Base-by-base conservation (phyloP, 2,113 vertebrate genomes). In the Anhinga anhinga region DNA sequence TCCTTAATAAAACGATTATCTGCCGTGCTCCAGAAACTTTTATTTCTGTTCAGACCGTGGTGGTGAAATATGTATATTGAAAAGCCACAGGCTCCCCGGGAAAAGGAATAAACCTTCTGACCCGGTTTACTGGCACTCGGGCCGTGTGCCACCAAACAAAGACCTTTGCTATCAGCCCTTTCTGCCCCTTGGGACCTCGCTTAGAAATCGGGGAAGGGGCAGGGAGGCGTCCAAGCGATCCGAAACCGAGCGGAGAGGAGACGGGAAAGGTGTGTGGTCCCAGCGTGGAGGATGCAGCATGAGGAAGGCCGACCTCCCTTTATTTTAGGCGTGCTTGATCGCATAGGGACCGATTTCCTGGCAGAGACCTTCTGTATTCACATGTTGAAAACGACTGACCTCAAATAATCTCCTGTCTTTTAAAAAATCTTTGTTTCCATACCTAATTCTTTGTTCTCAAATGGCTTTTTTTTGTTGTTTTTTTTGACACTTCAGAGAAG, bases 191-290 rank as follows among this genome's bases (percentile, higher is more conserved):
- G 32, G 16, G 25, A 6, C 26, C 45, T 22, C 2, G 0, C 27
- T 18, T 5, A 3, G 53, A 5, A 36, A 2, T 2, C 3, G 5
- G 15, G 22, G 38, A 9, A 4, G 58, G 15, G 18, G n/a, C 58
- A 1, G 10, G 1, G 76, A 6, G 2, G 34, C 13, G 7, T 53
- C 58, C 27, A 9, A 7, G 36, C 0, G 1, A 11, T 6, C 56
- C 2, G 0, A 11, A 30, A 13, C 12, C 0, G 0, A 11, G 30
- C 2, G 1, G 30, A 4, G n/a, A 23, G 56, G 61, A 11, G 49
- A 1, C 27, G 50, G 55, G 63, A 19, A 29, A 5, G 26, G 11
- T 9, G 44, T 32, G 44, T 10, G 50, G 13, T 65, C 44, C n/a
- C 45, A 14, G 53, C 1, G 1, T 3, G 22, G 63, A 44, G 72